phyloP scores from a whole-genome alignment of 2,888 invertebrate species.

The Chrysotoxum bicinctum region DNA sequence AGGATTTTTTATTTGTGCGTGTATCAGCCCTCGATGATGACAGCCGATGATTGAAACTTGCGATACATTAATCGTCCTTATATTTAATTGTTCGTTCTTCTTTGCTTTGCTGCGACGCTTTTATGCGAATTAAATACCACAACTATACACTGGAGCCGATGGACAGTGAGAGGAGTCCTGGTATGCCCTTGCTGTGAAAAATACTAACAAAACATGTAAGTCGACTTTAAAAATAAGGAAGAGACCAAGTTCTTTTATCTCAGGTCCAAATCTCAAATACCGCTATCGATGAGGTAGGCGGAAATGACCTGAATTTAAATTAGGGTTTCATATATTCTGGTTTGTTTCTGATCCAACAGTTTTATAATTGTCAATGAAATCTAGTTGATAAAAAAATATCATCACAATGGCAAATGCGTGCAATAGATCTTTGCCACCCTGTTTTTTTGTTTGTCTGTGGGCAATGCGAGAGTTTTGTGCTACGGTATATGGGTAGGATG shows the following conservation, averaged over 20 bases:
- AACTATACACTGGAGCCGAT: not conserved
- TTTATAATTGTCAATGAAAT: not conserved
- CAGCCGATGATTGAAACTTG: slow-evolving; percentile 59
- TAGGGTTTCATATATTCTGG: slow-evolving; percentile 9
- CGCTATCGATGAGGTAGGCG: not conserved
- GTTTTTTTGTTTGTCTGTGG: slow-evolving; percentile 51
- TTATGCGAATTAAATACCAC: slow-evolving; percentile 12
- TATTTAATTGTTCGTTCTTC: slow-evolving; percentile 42
- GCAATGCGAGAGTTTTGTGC: slow-evolving; percentile 24
- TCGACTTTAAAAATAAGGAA: not conserved
- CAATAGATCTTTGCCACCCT: slow-evolving; percentile 42
- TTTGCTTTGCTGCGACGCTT: slow-evolving; percentile 3
- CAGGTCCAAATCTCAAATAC: not conserved
- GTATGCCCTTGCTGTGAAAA: slow-evolving; percentile 17
- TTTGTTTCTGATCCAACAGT: not conserved
- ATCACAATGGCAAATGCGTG: slow-evolving; percentile 34
- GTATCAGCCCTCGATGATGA: slow-evolving; percentile 60
- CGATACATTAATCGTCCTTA: slow-evolving; percentile 61
- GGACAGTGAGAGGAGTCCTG: not conserved
- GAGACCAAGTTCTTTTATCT: not conserved
- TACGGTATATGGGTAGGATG: slow-evolving; percentile 37
- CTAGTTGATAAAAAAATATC: slow-evolving; percentile 4
- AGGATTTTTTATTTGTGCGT: slow-evolving; percentile 40
- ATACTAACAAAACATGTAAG: slow-evolving; percentile 17
- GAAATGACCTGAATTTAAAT: slow-evolving; percentile 65